Conservation (phyloP, 2,797 vertebrate species). For the Karalla daura region DNA sequence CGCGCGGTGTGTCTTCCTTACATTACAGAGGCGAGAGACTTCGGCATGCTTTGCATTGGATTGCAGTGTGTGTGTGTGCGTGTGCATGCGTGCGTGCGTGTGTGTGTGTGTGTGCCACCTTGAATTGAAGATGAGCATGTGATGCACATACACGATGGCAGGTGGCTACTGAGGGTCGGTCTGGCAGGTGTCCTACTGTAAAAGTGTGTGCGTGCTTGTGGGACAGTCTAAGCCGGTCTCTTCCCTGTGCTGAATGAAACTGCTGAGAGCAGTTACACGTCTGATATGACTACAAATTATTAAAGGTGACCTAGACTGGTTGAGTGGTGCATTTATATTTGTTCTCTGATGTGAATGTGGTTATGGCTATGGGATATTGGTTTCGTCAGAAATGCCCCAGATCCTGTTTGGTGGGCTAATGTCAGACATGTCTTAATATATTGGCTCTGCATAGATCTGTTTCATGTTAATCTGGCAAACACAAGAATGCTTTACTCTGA, state of each 20-base stretch:
- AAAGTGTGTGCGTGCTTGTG: conserved; percentile 9
- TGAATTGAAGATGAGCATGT: conserved; percentile 23
- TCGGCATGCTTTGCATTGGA: conserved; percentile 15
- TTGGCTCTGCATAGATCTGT: too few species aligned
- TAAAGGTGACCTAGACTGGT: background rate
- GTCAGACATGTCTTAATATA: too few species aligned
- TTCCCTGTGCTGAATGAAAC: background rate
- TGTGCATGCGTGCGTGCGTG: conserved; percentile 11
- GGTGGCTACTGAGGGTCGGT: conserved; percentile 18
- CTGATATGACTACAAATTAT: background rate
- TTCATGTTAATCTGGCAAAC: too few species aligned
- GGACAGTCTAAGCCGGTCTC: background rate
- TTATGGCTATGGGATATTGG: too few species aligned
- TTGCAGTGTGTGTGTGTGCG: background rate
- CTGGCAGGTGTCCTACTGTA: conserved; percentile 19
- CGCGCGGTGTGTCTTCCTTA: conserved; percentile 37
- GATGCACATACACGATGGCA: conserved; percentile 14
- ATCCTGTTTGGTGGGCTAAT: too few species aligned
- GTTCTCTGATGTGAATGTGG: too few species aligned
- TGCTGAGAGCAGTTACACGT: background rate
- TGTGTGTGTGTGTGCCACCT: conserved; percentile 17
- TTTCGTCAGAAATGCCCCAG: too few species aligned
- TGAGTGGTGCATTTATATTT: too few species aligned
- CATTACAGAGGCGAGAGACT: conserved; percentile 20
- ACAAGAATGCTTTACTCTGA: too few species aligned